Conservation (phyloP, 2,888 invertebrate genomes). For the Papilio gigon region DNA sequence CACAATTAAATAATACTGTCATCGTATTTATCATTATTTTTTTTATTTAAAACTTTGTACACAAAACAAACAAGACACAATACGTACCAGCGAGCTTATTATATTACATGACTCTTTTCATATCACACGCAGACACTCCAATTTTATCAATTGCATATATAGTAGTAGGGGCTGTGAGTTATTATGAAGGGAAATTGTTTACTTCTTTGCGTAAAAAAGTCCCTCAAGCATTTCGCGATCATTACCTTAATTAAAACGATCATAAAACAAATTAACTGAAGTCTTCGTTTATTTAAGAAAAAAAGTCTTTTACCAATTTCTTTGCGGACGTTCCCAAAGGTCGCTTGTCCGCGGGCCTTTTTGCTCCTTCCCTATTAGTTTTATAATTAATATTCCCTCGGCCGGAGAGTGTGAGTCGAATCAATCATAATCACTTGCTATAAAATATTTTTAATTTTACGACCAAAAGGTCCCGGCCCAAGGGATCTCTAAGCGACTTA, state of each 20-base stretch:
- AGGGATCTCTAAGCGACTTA: conserved; percentile 40
- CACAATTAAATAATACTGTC: background rate
- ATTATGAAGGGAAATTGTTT: too few species aligned
- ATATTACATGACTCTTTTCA: too few species aligned
- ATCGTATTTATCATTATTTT: too few species aligned
- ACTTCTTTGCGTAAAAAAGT: background rate
- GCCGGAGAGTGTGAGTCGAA: conserved; percentile 60
- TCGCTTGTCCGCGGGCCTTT: conserved; percentile 61
- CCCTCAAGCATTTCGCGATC: background rate
- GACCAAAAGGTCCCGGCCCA: conserved; percentile 47
- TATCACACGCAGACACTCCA: too few species aligned
- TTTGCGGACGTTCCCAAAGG: conserved; percentile 60
- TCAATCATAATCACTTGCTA: conserved; percentile 77
- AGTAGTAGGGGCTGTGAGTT: too few species aligned
- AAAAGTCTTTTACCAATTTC: conserved; percentile 50
- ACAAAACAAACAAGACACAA: too few species aligned
- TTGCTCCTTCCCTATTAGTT: conserved; percentile 75
- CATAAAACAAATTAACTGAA: conserved; percentile 31
- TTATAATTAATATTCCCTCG: conserved; percentile 76
- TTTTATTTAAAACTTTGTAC: too few species aligned
- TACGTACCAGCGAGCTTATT: too few species aligned
- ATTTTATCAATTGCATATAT: too few species aligned
- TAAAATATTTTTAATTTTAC: conserved; percentile 65
- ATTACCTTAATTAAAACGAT: conserved; percentile 5
- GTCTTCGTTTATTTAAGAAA: conserved; percentile 40